Evolutionary conservation across 2,888 invertebrate species (phyloP).

Genomic region (Phyllotreta striolata): DNA sequence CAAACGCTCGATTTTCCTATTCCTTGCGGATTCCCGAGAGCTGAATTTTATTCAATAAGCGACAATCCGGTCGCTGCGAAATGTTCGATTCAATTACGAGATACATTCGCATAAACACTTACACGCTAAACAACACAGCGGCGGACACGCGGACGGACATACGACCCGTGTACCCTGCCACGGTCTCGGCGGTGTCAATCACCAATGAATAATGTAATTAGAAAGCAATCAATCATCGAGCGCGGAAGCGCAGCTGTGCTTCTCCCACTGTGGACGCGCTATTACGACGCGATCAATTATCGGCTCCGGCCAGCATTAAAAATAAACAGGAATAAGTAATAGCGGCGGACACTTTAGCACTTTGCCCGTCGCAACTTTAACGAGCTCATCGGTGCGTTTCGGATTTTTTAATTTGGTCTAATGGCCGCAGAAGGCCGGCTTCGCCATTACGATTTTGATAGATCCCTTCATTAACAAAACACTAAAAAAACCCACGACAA

Average conservation of each 20-base stretch:
- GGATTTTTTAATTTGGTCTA: too few relatives aligned
- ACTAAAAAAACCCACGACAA: too few relatives aligned
- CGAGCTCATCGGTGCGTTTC: conserved; percentile 1
- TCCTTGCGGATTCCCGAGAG: too few relatives aligned
- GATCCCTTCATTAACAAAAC: too few relatives aligned
- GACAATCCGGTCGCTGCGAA: too few relatives aligned
- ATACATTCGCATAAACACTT: conserved; percentile 36
- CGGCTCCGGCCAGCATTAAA: conserved; percentile 44
- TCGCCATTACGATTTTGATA: too few relatives aligned
- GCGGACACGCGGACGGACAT: conserved; percentile 35
- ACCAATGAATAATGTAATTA: conserved; percentile 61
- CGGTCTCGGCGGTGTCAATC: conserved; percentile 53
- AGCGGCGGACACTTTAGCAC: conserved; percentile 22
- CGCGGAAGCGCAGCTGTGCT: conserved; percentile 54
- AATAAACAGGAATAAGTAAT: conserved; percentile 41
- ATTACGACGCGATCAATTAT: conserved; percentile 55
- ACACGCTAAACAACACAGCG: conserved; percentile 35
- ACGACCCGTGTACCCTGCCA: conserved; percentile 40
- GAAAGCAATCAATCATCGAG: conserved; percentile 59
- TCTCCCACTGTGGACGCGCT: conserved; percentile 53
- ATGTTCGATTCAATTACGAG: conserved; percentile 41
- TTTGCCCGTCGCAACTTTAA: conserved; percentile 21
- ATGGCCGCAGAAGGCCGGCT: too few relatives aligned
- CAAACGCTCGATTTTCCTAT: too few relatives aligned
- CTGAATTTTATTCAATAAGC: too few relatives aligned